These are phyloP conservation scores for Cantharis flavilabris DNA, from an alignment of 2,888 invertebrate genomes.

Conservation along the genomic window DNA sequence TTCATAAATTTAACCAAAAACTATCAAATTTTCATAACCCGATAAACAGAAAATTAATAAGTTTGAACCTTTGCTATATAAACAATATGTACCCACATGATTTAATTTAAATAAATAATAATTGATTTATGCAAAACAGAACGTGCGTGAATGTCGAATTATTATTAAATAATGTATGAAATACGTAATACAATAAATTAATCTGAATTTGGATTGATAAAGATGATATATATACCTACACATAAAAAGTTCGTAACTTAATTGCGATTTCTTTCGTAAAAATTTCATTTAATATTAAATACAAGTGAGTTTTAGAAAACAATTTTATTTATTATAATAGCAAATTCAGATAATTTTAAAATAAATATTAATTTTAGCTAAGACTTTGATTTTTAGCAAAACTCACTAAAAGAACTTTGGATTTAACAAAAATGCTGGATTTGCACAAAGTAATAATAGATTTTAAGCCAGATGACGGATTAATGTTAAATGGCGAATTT, in stretches of 20 bases:
- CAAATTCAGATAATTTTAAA: background rate
- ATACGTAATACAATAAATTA: background rate
- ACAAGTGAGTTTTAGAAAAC: background rate
- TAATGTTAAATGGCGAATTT: background rate
- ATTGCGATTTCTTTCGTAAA: too few relatives aligned
- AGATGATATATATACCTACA: background rate
- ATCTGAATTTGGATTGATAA: background rate
- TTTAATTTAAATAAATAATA: background rate
- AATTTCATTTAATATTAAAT: background rate
- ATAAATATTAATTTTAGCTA: background rate
- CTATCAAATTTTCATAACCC: background rate
- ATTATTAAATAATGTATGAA: background rate
- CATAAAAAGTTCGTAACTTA: too few relatives aligned
- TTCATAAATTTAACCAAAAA: background rate
- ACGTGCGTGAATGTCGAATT: background rate
- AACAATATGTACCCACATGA: background rate
- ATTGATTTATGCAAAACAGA: background rate
- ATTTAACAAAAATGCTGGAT: background rate
- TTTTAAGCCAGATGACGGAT: background rate
- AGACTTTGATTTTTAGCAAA: background rate
- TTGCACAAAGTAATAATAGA: background rate
- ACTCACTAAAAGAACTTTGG: background rate
- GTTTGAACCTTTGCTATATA: background rate
- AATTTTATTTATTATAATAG: too few relatives aligned
- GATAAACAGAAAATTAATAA: background rate